Evolutionary conservation across 2,113 vertebrate species (phyloP).

Genomic region (Cyphomyrus discorhynchus): DNA sequence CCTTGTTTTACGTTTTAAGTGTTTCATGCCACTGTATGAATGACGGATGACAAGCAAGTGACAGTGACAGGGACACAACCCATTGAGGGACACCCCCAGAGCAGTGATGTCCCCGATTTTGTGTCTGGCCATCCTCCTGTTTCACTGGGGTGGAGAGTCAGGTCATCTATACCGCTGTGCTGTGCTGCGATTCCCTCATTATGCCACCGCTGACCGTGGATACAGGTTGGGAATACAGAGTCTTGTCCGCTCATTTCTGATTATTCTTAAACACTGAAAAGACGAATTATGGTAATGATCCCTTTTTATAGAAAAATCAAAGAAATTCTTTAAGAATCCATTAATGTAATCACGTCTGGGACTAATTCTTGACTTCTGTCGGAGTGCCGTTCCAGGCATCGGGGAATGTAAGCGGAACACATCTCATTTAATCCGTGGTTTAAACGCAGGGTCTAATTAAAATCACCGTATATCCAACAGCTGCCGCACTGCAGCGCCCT

Average conservation of each 20-base stretch:
- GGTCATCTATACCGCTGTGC: neutral
- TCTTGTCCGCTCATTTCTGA: neutral
- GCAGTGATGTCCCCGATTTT: neutral
- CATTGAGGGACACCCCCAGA: neutral
- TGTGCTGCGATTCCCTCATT: neutral
- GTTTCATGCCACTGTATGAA: neutral
- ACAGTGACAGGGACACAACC: neutral
- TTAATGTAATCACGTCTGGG: slow-evolving; percentile 62
- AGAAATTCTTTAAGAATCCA: slow-evolving; percentile 48
- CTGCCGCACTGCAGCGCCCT: neutral
- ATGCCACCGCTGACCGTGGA: neutral
- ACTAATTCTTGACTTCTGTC: slow-evolving; percentile 54
- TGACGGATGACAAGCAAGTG: neutral
- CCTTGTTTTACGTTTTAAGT: neutral
- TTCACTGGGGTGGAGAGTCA: neutral
- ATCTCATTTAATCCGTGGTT: slow-evolving; percentile 54
- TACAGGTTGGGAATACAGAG: neutral
- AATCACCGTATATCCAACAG: slow-evolving; percentile 36
- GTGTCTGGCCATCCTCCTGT: neutral
- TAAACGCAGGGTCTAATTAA: slow-evolving; percentile 63
- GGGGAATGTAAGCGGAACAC: slow-evolving; percentile 50
- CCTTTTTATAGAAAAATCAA: slow-evolving; percentile 19
- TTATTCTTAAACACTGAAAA: slow-evolving; percentile 4
- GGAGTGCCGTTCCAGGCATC: slow-evolving; percentile 35
- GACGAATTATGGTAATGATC: slow-evolving; percentile 2